phyloP scores from a whole-genome alignment of 1,140 invertebrate species.

The Ganaspis sp. region DNA sequence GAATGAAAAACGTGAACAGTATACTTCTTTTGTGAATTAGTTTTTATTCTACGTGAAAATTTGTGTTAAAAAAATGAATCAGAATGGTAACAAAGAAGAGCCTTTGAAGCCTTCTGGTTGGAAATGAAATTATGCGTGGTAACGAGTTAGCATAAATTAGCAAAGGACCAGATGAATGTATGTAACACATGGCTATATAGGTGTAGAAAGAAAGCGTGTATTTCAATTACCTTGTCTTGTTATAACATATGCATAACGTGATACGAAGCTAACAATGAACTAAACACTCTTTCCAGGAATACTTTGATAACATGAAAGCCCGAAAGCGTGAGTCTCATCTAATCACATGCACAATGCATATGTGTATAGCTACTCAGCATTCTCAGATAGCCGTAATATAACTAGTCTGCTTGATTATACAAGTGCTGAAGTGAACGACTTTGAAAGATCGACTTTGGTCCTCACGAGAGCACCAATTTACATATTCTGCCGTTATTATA shows the following conservation, averaged over 20 bases:
- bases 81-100: not conserved
- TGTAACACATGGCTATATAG: not conserved
- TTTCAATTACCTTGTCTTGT: constrained; percentile 8
- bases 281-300: constrained; percentile 29
- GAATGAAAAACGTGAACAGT: too few relatives aligned
- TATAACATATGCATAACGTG: constrained; percentile 22
- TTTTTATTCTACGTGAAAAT: too few relatives aligned
- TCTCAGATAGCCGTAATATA: not conserved
- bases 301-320: not conserved
- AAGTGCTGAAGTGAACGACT: constrained; percentile 19
- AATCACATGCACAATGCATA: constrained; percentile 20
- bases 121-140: constrained; percentile 5
- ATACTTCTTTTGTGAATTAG: too few relatives aligned
- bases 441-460: constrained; percentile 31
- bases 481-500: constrained; percentile 27
- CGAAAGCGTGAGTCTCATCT: constrained; percentile 12
- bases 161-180: not conserved
- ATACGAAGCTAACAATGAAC: constrained; percentile 10
- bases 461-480: constrained; percentile 27
- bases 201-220: not conserved
- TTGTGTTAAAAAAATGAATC: too few relatives aligned
- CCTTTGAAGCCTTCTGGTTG: constrained; percentile 1
- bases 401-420: constrained; percentile 27
- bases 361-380: not conserved
- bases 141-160: constrained; percentile 9